These are phyloP conservation scores for Ictalurus punctatus DNA, from an alignment of 2,113 vertebrate species.

Conservation along the genomic window DNA sequence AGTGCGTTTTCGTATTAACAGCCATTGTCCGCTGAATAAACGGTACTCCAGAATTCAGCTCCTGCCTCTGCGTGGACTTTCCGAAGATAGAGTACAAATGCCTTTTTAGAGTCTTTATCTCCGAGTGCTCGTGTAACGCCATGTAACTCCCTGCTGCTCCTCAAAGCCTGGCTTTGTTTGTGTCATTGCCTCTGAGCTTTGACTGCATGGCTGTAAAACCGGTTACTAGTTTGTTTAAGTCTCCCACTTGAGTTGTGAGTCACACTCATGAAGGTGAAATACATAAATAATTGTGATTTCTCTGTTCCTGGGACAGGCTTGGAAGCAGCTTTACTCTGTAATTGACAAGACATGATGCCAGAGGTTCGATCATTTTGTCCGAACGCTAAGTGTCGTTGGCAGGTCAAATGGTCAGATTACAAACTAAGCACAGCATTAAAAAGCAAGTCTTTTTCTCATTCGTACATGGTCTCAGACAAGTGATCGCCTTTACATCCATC, in stretches of 20 bases:
- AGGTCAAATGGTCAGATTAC: background rate
- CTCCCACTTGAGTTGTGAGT: background rate
- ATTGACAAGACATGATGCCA: background rate
- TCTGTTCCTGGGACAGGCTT: background rate
- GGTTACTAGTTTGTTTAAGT: constrained; percentile 13
- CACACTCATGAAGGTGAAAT: background rate
- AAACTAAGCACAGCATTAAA: background rate
- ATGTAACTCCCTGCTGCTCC: background rate
- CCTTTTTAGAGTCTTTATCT: background rate
- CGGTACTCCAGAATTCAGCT: background rate
- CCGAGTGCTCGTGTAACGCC: too few species aligned
- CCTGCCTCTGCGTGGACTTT: background rate
- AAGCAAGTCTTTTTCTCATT: background rate
- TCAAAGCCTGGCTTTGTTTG: background rate
- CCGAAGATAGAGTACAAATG: background rate
- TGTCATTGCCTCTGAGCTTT: background rate
- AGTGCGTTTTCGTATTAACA: background rate
- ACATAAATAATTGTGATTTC: background rate
- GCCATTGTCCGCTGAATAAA: background rate
- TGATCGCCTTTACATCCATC: background rate
- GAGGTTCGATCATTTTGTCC: background rate
- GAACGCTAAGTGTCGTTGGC: background rate
- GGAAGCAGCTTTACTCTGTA: background rate
- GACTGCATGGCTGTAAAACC: background rate
- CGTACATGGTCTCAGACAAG: background rate